Percentiles rank a stretch among this genome's conserved stretches.
These are phyloP conservation scores for Neocloeon triangulifer DNA, from an alignment of 1,140 invertebrate genomes.

Conservation along the genomic window DNA sequence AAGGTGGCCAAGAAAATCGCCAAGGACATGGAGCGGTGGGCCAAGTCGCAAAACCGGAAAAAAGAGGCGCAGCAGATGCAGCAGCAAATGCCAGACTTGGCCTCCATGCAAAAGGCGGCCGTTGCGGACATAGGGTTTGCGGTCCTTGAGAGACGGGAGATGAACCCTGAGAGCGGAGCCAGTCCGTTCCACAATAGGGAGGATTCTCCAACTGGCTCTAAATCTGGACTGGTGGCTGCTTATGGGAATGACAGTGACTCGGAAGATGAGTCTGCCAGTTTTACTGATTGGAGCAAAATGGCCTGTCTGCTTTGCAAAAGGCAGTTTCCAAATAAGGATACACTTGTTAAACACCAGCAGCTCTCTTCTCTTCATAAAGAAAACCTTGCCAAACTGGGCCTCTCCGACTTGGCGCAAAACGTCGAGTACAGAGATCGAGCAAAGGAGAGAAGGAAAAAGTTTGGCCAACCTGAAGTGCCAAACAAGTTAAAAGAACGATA, in stretches of 20 bases:
- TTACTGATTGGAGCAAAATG: conserved; percentile 70
- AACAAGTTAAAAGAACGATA: conserved; percentile 38
- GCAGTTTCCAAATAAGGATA: conserved; percentile 75
- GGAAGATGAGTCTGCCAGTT: conserved; percentile 29
- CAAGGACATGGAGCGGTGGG: conserved; percentile 92
- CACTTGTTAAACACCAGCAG: conserved; percentile 67
- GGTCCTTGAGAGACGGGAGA: conserved; percentile 45
- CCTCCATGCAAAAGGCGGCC: conserved; percentile 17
- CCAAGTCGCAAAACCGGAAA: conserved; percentile 89
- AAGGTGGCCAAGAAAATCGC: conserved; percentile 97
- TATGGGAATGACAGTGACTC: conserved; percentile 48
- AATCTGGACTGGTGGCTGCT: conserved; percentile 34
- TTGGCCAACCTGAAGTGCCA: conserved; percentile 62
- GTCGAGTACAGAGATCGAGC: conserved; percentile 76
- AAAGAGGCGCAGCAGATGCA: conserved; percentile 54
- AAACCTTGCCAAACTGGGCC: conserved; percentile 30
- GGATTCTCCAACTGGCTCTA: background rate
- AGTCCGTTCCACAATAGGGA: no score
- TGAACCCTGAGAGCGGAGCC: conserved; percentile 15
- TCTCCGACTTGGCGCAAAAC: conserved; percentile 10
- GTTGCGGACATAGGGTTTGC: conserved; percentile 81
- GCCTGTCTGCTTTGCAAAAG: conserved; percentile 91
- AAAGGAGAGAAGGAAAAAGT: conserved; percentile 83
- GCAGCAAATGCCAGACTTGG: conserved; percentile 13
- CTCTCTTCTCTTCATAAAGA: conserved; percentile 90